phyloP scores from a whole-genome alignment of 1,140 invertebrate genomes.

The Euwallacea fornicatus region DNA sequence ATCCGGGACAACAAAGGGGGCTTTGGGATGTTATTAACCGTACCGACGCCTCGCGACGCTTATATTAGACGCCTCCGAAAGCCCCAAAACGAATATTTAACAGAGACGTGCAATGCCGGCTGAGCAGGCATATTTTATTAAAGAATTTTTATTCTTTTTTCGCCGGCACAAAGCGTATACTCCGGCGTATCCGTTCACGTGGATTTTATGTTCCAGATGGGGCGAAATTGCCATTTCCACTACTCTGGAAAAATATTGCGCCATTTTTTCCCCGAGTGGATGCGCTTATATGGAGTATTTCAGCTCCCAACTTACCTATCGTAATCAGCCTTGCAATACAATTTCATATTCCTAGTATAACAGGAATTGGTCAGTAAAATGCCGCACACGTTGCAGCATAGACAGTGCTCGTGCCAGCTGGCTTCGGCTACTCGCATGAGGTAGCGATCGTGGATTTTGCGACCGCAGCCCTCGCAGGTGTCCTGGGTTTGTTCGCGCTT shows the following conservation, averaged over 20 bases:
- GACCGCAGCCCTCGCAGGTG: constrained; percentile 89
- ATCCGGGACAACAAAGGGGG: constrained; percentile 23
- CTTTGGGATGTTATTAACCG: constrained; percentile 41
- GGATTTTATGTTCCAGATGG: constrained; percentile 6
- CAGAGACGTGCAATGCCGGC: constrained; percentile 17
- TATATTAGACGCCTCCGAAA: constrained; percentile 37
- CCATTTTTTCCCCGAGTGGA: too few species aligned
- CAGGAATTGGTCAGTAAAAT: constrained; percentile 83
- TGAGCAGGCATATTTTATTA: constrained; percentile 35
- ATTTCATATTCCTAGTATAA: constrained; percentile 86
- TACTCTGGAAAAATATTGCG: background rate
- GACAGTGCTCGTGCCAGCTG: constrained; percentile 92
- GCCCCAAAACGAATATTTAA: constrained; percentile 41
- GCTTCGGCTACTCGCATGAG: constrained; percentile 88
- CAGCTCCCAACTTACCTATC: constrained; percentile 68
- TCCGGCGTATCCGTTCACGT: constrained; percentile 10
- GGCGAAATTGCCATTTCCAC: constrained; percentile 13
- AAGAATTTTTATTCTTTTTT: constrained; percentile 35
- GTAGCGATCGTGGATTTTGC: constrained; percentile 89
- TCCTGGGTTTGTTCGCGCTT: constrained; percentile 69
- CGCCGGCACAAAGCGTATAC: constrained; percentile 13
- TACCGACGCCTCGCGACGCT: constrained; percentile 41
- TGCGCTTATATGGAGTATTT: too few species aligned
- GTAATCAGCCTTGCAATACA: constrained; percentile 95
- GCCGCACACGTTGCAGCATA: constrained; percentile 89